Conservation (phyloP, 2,888 invertebrate genomes). For the Pheosia tremula region DNA sequence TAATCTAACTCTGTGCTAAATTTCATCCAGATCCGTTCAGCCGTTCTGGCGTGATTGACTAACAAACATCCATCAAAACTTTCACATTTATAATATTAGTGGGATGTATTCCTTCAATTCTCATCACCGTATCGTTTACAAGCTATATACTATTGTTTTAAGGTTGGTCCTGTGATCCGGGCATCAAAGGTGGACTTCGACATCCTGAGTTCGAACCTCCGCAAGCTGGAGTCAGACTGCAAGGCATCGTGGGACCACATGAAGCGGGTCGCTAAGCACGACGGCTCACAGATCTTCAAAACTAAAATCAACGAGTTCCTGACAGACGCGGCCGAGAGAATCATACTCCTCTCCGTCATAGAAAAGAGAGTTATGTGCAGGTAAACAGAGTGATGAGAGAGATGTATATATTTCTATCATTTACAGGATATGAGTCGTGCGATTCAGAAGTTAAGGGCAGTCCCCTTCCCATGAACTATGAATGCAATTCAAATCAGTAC, state of each 20-base stretch:
- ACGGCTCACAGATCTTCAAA: conserved; percentile 93
- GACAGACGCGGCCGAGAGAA: conserved; percentile 98
- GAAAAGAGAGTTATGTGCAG: conserved; percentile 96
- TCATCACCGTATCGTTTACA: background rate
- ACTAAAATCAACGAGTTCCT: conserved; percentile 98
- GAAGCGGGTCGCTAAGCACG: conserved; percentile 97
- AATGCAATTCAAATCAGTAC: no score
- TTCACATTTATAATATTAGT: no score
- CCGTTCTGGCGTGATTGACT: no score
- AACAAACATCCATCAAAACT: no score
- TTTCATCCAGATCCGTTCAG: no score
- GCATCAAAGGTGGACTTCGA: conserved; percentile 98
- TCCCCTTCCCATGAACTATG: no score
- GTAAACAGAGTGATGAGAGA: conserved; percentile 54
- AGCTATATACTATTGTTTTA: conserved; percentile 30
- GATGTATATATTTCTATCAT: background rate
- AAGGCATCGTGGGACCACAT: conserved; percentile 99
- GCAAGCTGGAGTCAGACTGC: conserved; percentile 96
- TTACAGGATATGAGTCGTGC: background rate
- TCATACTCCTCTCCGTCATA: conserved; percentile 96
- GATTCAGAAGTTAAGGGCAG: no score
- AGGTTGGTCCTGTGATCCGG: conserved; percentile 95
- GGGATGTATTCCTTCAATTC: background rate
- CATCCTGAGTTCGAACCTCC: conserved; percentile 93
- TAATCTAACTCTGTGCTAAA: no score